Percentiles rank a stretch among this genome's conserved stretches.
phyloP scores from a whole-genome alignment of 2,113 vertebrate genomes.

The Dicaeum eximium region DNA sequence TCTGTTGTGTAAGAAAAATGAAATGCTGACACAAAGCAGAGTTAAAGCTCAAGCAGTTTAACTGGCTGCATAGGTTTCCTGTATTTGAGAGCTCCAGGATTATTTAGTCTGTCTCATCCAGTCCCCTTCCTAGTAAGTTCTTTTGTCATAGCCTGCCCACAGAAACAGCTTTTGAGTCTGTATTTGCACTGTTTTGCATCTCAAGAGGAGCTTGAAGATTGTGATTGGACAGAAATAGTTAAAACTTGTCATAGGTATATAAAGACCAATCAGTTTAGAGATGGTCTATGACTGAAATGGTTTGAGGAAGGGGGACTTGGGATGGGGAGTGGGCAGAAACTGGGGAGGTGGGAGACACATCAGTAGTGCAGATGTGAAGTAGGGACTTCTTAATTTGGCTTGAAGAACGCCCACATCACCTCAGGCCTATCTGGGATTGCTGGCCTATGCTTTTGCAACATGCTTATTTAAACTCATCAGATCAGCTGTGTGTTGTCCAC shows the following conservation, averaged over 20 bases:
- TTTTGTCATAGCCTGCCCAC: background rate
- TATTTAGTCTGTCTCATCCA: background rate
- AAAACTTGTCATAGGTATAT: background rate
- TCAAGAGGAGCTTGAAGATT: background rate
- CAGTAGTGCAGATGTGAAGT: background rate
- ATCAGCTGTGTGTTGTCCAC: background rate
- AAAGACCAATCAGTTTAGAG: background rate
- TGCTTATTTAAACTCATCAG: background rate
- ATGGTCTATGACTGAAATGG: background rate
- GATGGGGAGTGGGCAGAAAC: background rate
- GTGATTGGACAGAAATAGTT: background rate
- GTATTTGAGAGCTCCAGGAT: background rate
- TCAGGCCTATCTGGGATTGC: background rate
- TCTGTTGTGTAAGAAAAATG: background rate
- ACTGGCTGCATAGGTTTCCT: background rate
- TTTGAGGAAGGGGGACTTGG: background rate
- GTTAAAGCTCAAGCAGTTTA: background rate
- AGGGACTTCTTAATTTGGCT: background rate
- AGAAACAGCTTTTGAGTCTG: background rate
- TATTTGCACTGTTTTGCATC: background rate
- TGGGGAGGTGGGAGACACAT: background rate
- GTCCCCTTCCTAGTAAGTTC: background rate
- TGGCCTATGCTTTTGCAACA: background rate
- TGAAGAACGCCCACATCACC: background rate
- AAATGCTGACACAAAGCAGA: slow-evolving; percentile 25